phyloP scores from a whole-genome alignment of 2,888 invertebrate species.

The Hedychridium roseum region DNA sequence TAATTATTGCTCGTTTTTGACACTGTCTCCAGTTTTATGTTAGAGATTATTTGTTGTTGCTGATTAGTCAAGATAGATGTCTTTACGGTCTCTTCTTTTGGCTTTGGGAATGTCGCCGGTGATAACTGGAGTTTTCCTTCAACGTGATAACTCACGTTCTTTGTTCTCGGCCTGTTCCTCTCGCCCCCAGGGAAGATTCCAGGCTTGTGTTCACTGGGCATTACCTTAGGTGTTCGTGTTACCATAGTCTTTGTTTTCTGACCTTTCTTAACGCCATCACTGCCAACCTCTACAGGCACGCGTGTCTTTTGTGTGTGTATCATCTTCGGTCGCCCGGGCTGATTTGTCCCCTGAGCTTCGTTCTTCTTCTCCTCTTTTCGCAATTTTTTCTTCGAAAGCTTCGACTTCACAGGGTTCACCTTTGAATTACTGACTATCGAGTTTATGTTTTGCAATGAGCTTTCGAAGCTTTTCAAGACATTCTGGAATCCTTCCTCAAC shows the following conservation, averaged over 20 bases:
- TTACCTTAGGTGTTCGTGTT: constrained; percentile 66
- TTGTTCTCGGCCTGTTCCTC: constrained; percentile 69
- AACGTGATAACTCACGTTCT: constrained; percentile 72
- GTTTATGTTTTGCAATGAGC: constrained; percentile 60
- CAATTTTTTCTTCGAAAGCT: constrained; percentile 53
- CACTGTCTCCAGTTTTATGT: constrained; percentile 34
- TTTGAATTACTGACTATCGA: constrained; percentile 64
- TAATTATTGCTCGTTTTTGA: constrained; percentile 41
- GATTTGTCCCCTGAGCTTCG: constrained; percentile 48
- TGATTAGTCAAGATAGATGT: background rate
- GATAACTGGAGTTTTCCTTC: constrained; percentile 66
- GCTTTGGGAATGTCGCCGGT: constrained; percentile 66
- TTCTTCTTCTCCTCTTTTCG: constrained; percentile 59
- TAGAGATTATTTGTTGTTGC: constrained; percentile 14
- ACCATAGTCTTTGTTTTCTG: constrained; percentile 70
- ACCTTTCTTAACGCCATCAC: constrained; percentile 66
- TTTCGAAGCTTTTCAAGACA: constrained; percentile 58
- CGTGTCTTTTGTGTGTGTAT: constrained; percentile 77
- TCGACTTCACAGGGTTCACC: constrained; percentile 50
- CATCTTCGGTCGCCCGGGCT: constrained; percentile 74
- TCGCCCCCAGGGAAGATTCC: constrained; percentile 64
- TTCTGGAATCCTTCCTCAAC: constrained; percentile 59
- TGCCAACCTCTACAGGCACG: constrained; percentile 65
- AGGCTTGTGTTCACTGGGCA: constrained; percentile 57
- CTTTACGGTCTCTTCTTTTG: constrained; percentile 40